These are phyloP conservation scores for Hypsibius dujardini DNA, from an alignment of 1,140 invertebrate species.

Conservation along the genomic window DNA sequence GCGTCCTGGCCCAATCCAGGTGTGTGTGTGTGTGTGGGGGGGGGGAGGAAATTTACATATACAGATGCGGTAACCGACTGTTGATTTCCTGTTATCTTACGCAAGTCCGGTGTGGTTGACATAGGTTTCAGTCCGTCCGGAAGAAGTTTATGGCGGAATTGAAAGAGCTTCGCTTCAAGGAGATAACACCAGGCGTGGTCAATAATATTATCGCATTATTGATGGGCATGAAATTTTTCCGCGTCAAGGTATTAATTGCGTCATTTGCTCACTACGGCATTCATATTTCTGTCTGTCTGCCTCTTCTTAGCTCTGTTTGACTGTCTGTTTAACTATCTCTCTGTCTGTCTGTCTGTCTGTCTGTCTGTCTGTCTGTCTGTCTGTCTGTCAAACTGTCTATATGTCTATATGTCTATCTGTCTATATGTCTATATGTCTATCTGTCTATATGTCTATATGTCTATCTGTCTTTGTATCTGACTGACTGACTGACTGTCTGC, in stretches of 20 bases:
- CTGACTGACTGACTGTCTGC: not conserved
- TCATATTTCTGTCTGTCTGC: no score
- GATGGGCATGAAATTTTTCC: constrained; percentile 99
- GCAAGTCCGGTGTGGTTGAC: not conserved
- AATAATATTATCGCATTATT: constrained; percentile 89
- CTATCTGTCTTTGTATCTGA: not conserved
- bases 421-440: no score
- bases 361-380: no score
- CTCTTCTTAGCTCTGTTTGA: not conserved
- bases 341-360: no score
- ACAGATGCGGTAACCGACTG: not conserved
- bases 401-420: not conserved
- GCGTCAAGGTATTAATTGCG: constrained; percentile 49
- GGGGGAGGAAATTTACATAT: not conserved
- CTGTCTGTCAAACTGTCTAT: no score
- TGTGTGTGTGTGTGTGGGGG: constrained; percentile 20
- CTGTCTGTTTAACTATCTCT: not conserved
- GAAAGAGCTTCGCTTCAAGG: constrained; percentile 65
- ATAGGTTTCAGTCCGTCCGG: constrained; percentile 66
- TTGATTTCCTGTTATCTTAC: constrained; percentile 8
- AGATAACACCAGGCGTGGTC: constrained; percentile 68
- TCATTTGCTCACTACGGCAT: not conserved
- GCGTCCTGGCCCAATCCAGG: constrained; percentile 78
- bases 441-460: no score
- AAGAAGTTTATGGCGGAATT: constrained; percentile 82